Percentiles rank a stretch among this genome's conserved stretches.
phyloP scores from a whole-genome alignment of 2,797 vertebrate genomes.

The Rhabdomys pumilio region DNA sequence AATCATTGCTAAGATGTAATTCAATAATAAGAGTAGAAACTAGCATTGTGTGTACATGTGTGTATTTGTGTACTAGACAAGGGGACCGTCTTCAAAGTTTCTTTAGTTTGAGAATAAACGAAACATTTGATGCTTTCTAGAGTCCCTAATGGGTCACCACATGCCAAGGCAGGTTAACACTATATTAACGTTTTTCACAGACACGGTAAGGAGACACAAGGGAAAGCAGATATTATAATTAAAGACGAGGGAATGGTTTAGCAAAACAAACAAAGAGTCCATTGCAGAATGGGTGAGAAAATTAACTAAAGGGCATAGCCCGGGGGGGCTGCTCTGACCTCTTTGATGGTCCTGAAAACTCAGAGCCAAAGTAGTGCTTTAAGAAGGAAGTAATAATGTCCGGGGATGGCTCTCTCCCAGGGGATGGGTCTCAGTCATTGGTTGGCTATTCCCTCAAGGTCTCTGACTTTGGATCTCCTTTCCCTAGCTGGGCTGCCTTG shows the following conservation, averaged over 20 bases:
- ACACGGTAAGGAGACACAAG: not conserved
- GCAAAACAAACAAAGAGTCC: not conserved
- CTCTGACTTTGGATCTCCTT: not conserved
- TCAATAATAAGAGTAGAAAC: not conserved
- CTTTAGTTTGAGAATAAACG: not conserved
- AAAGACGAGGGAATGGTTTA: not conserved
- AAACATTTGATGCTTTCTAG: not conserved
- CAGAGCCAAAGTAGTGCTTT: accelerated
- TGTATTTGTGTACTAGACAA: not conserved
- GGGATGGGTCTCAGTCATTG: not conserved
- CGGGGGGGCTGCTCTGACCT: accelerated
- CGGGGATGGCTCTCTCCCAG: not conserved
- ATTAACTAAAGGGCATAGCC: not conserved
- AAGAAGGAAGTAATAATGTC: not conserved
- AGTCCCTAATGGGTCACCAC: not conserved
- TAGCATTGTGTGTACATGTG: not conserved
- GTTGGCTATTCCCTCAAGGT: not conserved
- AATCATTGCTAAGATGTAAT: not conserved
- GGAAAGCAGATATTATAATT: not conserved
- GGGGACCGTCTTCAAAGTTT: not conserved
- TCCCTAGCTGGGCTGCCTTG: not conserved
- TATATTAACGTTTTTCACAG: not conserved
- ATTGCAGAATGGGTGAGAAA: not conserved
- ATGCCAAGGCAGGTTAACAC: not conserved
- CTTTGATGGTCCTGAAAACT: not conserved